Conservation (phyloP, 2,797 vertebrate genomes). For the Enteromius viviparus region DNA sequence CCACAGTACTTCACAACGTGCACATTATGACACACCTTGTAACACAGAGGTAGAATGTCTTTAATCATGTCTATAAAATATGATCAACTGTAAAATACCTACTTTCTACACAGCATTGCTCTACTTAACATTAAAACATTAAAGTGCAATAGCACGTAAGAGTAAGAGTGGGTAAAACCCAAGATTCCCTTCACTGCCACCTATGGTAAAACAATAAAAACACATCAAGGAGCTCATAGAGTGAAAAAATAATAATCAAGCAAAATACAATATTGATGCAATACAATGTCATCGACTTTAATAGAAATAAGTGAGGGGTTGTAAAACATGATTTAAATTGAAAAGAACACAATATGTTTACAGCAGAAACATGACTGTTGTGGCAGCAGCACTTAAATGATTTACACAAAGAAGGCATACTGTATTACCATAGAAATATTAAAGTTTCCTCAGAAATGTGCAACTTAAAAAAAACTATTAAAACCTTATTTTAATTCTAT, state of each 20-base stretch:
- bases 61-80: constrained; percentile 19
- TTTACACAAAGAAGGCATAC: background rate
- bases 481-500: background rate
- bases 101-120: constrained; percentile 20
- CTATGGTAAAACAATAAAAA: constrained; percentile 56
- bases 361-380: background rate
- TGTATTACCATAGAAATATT: background rate
- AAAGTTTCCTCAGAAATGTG: background rate
- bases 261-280: constrained; percentile 13
- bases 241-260: background rate
- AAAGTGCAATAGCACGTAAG: constrained; percentile 36
- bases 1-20: background rate
- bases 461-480: background rate
- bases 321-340: constrained; percentile 1
- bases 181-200: constrained; percentile 60
- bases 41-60: constrained; percentile 11
- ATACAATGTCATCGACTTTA: background rate
- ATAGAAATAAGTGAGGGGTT: background rate
- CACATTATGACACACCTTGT: background rate
- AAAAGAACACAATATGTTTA: background rate
- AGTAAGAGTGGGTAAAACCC: constrained; percentile 37
- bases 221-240: constrained; percentile 50
- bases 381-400: background rate
- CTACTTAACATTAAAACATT: constrained; percentile 28
- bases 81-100: background rate